Evolutionary conservation across 2,113 vertebrate species (phyloP).

Genomic region (Hoplias malabaricus): DNA sequence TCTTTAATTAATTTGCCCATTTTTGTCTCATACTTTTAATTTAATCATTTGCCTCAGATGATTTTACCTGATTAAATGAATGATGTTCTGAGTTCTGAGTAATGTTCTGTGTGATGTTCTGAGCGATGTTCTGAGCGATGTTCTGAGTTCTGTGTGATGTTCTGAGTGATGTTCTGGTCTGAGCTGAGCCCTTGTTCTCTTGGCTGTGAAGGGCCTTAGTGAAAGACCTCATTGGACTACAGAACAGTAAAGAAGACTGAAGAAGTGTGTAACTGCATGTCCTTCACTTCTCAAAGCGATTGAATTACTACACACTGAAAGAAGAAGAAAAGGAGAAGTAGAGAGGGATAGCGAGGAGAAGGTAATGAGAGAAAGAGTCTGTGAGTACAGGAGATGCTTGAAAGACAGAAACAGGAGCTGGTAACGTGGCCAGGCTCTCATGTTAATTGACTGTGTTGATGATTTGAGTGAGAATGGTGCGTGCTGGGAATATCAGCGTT

Average conservation of each 20-base stretch:
- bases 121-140: no score
- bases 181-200: no score
- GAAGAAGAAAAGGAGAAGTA: conserved; percentile 13
- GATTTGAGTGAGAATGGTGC: conserved; percentile 15
- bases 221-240: not conserved
- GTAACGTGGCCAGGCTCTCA: conserved; percentile 35
- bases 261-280: conserved; percentile 35
- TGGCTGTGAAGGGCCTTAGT: no score
- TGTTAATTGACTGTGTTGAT: conserved; percentile 21
- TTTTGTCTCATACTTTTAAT: no score
- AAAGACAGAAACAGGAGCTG: conserved; percentile 30
- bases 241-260: conserved; percentile 38
- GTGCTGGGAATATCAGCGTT: not conserved
- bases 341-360: not conserved
- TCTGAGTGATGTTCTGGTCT: no score
- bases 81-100: no score
- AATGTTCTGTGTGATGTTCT: no score
- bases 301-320: conserved; percentile 28
- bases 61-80: no score
- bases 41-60: no score
- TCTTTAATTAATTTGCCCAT: no score
- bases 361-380: conserved; percentile 11
- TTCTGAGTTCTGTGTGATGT: no score
- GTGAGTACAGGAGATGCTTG: not conserved
- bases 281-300: conserved; percentile 27